These are phyloP conservation scores for Conops quadrifasciatus DNA, from an alignment of 2,888 invertebrate genomes.

Conservation along the genomic window DNA sequence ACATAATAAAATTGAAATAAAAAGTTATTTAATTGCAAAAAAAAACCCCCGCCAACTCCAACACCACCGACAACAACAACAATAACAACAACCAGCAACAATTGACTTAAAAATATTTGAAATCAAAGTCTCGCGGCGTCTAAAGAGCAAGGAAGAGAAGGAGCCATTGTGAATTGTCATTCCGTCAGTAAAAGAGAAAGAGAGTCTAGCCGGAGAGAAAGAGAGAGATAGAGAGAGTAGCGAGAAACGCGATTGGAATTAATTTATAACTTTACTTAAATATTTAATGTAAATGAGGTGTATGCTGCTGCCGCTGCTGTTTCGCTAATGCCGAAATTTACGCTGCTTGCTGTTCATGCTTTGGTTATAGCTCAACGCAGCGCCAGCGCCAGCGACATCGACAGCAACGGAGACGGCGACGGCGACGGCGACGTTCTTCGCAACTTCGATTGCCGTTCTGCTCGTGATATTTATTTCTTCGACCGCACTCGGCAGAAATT, in stretches of 20 bases:
- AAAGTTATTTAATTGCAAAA: neutral
- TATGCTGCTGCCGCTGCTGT: neutral
- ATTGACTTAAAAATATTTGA: neutral
- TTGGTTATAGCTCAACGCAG: neutral
- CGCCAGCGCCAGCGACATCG: too few relatives aligned
- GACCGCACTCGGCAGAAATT: slow-evolving; percentile 42
- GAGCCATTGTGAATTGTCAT: neutral
- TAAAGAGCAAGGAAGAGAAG: neutral
- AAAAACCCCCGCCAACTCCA: neutral
- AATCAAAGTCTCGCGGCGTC: neutral
- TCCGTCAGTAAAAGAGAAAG: too few relatives aligned
- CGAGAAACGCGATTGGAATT: too few relatives aligned
- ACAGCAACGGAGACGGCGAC: neutral
- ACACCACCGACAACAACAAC: neutral
- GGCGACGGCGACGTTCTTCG: neutral
- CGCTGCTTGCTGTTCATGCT: neutral
- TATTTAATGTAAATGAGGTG: neutral
- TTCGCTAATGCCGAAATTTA: neutral
- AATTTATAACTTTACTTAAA: too few relatives aligned
- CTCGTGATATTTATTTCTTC: slow-evolving; percentile 22
- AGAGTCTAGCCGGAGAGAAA: too few relatives aligned
- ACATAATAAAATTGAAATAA: neutral
- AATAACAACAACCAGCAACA: neutral
- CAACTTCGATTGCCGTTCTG: neutral
- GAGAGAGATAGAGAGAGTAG: neutral